Evolutionary conservation across 2,797 vertebrate species (phyloP), one percentile per base, ranked within the genome.

Genomic region (Sebastes flavidus): DNA sequence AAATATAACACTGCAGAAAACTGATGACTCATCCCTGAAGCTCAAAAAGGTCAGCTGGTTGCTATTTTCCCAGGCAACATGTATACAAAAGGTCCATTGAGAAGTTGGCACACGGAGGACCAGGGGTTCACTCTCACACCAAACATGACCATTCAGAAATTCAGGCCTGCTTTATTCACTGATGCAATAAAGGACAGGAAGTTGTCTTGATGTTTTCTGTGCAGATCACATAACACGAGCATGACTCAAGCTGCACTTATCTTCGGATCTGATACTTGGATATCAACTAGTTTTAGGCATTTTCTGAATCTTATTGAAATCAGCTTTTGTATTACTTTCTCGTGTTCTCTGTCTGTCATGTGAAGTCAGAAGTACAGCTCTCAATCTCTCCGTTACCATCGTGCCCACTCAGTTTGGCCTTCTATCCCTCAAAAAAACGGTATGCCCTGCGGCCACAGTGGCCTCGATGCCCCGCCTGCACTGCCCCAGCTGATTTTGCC

Each of bases 41-140:
- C 58, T 66, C 59, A 62, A 14, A 55, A 1, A 38, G 52, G 38
- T 75, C 60, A n/a, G 65, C 42, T 24, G 14, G 34, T 22, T 49
- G 34, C 69, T 24, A 9, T 65, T 83, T 77, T 82, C 46, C 62
- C n/a, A 68, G 61, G 65, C 46, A 70, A 38, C 65, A 66, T 61
- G 18, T 11, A 54, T 2, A 68, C 72, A 81, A 83, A 82, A 59
- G 60, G 22, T 69, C 66, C 61, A 82, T 74, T 78, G 4, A 70
- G 32, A 60, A 38, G 56, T 30, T 65, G n/a, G n/a, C 11, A 30
- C 24, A 61, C 20, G 12, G 20, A 79, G 30, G 16, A 74, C n/a
- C 62, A 68, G 71, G 74, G 52, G 29, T 62, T 55, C 66, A 49
- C 46, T 42, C 34, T 65, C 62, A 58, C 24, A 38, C 27, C 22